Conservation (phyloP, 2,888 invertebrate genomes). For the Archips crataeganus region DNA sequence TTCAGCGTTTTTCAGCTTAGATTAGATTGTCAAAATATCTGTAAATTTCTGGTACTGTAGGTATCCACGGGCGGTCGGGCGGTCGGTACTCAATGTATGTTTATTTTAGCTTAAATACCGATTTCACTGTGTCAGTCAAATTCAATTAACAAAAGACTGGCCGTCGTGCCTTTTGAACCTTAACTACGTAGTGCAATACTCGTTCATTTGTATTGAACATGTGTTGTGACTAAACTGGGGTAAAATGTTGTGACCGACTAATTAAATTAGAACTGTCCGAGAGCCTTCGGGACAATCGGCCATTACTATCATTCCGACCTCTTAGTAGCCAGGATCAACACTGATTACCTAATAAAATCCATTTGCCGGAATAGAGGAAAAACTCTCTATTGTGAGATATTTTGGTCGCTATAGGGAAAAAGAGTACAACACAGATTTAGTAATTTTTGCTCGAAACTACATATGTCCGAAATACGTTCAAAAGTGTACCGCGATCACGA, state of each 20-base stretch:
- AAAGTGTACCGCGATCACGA: not conserved
- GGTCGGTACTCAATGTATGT: too few relatives aligned
- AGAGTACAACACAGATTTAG: not conserved
- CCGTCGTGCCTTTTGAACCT: not conserved
- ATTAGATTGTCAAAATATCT: too few relatives aligned
- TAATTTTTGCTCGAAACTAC: not conserved
- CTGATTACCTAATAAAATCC: conserved; percentile 22
- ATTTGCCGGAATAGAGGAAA: not conserved
- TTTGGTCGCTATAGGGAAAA: not conserved
- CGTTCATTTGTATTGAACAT: conserved; percentile 7
- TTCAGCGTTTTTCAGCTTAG: too few relatives aligned
- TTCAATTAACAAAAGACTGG: not conserved
- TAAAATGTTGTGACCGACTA: conserved; percentile 20
- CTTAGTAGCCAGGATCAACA: conserved; percentile 18
- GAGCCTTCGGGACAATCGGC: conserved; percentile 15
- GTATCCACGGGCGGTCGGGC: too few relatives aligned
- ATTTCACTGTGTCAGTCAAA: too few relatives aligned
- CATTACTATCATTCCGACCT: conserved; percentile 9
- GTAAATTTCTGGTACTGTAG: too few relatives aligned
- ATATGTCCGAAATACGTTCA: not conserved
- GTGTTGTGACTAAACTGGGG: conserved; percentile 14
- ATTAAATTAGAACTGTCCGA: conserved; percentile 27
- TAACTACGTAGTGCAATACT: not conserved
- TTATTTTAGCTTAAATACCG: not conserved
- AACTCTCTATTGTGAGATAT: not conserved